Base-by-base conservation (phyloP, 2,888 invertebrate species). In the Acrocera orbiculus region DNA sequence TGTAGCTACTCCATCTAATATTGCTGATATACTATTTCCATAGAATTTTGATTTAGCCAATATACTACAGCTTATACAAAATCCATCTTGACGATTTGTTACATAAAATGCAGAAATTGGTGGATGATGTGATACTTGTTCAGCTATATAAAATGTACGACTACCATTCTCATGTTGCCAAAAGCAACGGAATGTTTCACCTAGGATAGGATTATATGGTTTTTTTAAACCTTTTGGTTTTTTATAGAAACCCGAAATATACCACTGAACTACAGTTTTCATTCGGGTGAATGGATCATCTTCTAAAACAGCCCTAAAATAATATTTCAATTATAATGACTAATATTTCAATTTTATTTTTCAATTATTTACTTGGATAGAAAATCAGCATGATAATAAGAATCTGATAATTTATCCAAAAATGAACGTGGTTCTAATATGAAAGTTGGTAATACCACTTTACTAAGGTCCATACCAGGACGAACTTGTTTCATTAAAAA, bases 41-140 rank as follows among this genome's bases (percentile, higher is more conserved):
- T 92, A 92, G 61, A 90, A 93, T 61, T 92, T 93, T 32, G 92
- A 92, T 52, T 86, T 78, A 15, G 92, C 89, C 43, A 92, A 66
- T 47, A 93, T 77, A 47, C 87, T 86, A 36, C 89, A 87, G 47
- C 80, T 78, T 47, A 93, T 82, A 42, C 82, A 79, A 58, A 79
- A 93, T 1, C 93, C 93, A 50, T 89, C 92, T 59, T 86, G 80
- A 28, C 92, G 73, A 55, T 93, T 93, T 6, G 89, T 85, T 16
- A 92, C 81, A 58, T 87, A 87, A 59, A 90, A 86, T 2, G 89
- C 87, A 3, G 90, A 86, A 1, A 92, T 72, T 1, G 92, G 92
- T 5, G 92, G 92, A 63, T 93, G 92, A 57, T 93, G 92, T 0
- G 90, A 92, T 0, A 85, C 90, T 70, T 93, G 93, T 56, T 93